These are phyloP conservation scores for Channa argus DNA, from an alignment of 2,113 vertebrate genomes.

Conservation along the genomic window DNA sequence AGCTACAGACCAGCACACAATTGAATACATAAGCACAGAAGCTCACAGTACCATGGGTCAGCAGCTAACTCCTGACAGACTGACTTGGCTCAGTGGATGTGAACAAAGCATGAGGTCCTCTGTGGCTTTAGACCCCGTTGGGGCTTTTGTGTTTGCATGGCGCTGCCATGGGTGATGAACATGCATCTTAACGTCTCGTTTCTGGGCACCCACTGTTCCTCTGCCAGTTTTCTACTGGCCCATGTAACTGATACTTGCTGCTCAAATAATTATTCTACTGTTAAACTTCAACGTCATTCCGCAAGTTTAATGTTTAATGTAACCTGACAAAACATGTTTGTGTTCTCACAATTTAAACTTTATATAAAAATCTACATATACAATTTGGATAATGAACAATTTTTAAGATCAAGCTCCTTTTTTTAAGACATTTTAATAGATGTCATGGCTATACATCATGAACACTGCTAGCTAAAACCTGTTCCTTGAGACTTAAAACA, in stretches of 20 bases:
- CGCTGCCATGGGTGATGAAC: slow-evolving; percentile 54
- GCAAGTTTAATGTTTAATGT: no score
- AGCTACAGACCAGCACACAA: not conserved
- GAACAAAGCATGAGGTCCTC: slow-evolving; percentile 63
- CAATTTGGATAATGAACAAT: no score
- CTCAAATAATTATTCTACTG: not conserved
- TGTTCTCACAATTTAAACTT: no score
- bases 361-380: no score
- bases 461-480: no score
- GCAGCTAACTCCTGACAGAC: slow-evolving; percentile 37
- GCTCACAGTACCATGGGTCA: slow-evolving; percentile 5
- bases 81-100: slow-evolving; percentile 56
- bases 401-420: no score
- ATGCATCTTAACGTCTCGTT: slow-evolving; percentile 28
- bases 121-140: slow-evolving; percentile 46
- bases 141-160: slow-evolving; percentile 53
- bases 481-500: no score
- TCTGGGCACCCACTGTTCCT: slow-evolving; percentile 21
- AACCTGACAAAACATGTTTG: no score
- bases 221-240: slow-evolving; percentile 25
- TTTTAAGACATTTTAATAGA: no score
- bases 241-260: no score
- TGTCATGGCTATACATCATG: no score
- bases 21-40: slow-evolving; percentile 1
- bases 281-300: no score